These are phyloP conservation scores for Gambusia yucatana DNA, from an alignment of 2,797 vertebrate genomes.

Conservation along the genomic window DNA sequence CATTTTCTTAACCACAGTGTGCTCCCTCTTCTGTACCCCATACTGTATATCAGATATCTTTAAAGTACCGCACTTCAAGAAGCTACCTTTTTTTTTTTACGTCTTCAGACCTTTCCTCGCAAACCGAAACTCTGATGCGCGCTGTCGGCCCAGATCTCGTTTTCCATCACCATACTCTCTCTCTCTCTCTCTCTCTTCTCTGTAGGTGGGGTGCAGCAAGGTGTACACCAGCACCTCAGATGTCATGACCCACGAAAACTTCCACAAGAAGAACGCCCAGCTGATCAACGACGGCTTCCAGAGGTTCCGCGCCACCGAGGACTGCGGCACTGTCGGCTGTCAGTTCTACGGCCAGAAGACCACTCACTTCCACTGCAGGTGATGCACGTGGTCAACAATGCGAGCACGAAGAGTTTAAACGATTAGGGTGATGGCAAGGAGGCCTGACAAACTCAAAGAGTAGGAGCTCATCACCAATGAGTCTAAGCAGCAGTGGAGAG, in stretches of 20 bases:
- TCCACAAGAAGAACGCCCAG: conserved; percentile 99
- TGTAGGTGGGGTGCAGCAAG: conserved; percentile 98
- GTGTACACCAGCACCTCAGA: conserved; percentile 99
- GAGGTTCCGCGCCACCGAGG: conserved; percentile 97
- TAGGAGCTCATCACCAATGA: neutral
- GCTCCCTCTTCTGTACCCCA: conserved; percentile 25
- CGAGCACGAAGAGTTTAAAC: neutral
- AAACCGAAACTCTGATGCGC: conserved; percentile 58
- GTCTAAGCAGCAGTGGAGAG: neutral
- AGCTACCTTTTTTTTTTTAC: conserved; percentile 37
- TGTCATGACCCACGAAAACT: conserved; percentile 99
- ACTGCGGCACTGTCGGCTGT: conserved; percentile 95
- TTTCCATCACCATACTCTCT: conserved; percentile 32
- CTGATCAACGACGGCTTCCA: conserved; percentile 99
- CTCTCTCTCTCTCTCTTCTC: conserved; percentile 39
- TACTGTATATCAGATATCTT: conserved; percentile 46
- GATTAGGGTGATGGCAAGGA: neutral
- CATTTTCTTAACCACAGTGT: conserved; percentile 63
- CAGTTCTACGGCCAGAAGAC: conserved; percentile 99
- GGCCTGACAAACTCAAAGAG: neutral
- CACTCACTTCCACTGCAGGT: conserved; percentile 99
- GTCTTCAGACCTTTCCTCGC: conserved; percentile 39
- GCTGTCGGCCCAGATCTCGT: conserved; percentile 35
- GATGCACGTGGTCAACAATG: conserved; percentile 12
- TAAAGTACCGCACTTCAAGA: conserved; percentile 44